Base-by-base conservation (phyloP, 64 coral and sea anemone species). In the Montipora efflorescens region DNA sequence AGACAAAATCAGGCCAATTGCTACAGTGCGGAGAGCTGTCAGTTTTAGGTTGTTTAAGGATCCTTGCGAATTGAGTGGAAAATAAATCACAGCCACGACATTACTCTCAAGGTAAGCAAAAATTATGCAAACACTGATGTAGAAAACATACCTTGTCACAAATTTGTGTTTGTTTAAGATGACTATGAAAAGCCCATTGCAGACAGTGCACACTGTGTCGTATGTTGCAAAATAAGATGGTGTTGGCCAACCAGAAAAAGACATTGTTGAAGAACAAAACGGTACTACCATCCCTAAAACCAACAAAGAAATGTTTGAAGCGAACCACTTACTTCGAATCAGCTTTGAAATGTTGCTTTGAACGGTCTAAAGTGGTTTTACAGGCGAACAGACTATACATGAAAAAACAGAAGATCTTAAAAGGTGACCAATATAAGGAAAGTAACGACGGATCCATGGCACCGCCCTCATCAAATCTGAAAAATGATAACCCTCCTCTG, bases 31-130 rank as follows among this genome's bases (percentile, higher is more conserved):
- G 76, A 93, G 75, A 67, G 91, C 91, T 13, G 83, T 93, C 5
- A 53, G 84, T 71, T 81, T 93, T 66, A 93, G 36, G 91, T 88
- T 52, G 23, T 12, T 78, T 18, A 93, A 23, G 12, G 91, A 79
- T 25, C 91, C 91, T 11, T 72, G 5, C 18, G 91, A 79, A 47
- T 72, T 88, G 0, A 87, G 91, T 48, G 50, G 66, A 50, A 78
- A 93, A 78, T 93, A 93, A 61, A 78, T 70, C 48, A 88, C 64
- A 0, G 78, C 43, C 14, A 93, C 83, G 25, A 93, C 69, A 50
- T 46, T 45, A 47, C 91, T 93, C 52, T 93, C 82, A 16, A 93
- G 52, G 13, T 93, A 87, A 51, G 91, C 91, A 79, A 58, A 87
- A 23, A 93, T 55, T 84, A 93, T 93, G 47, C 83, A 93, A 43